A percentile compares a stretch with the other conserved stretches of the same genome.
Evolutionary conservation across 2,888 invertebrate genomes (phyloP).

Genomic region (Andrena flavipes): DNA sequence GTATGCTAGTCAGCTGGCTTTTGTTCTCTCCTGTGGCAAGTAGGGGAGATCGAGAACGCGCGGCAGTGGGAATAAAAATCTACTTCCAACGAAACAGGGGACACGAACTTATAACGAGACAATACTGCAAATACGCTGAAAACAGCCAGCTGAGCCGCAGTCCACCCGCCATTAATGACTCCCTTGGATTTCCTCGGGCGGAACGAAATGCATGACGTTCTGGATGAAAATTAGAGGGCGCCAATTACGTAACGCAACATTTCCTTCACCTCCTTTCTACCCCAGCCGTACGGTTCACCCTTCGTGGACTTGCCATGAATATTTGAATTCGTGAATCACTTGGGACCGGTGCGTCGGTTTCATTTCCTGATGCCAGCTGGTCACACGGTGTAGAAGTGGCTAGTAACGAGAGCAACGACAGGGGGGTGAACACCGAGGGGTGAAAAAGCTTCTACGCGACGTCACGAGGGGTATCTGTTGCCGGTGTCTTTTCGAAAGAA

Average conservation of each 20-base stretch:
- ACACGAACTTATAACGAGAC: not conserved
- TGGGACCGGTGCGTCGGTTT: slow-evolving; percentile 71
- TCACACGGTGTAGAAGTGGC: slow-evolving; percentile 66
- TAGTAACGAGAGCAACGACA: slow-evolving; percentile 47
- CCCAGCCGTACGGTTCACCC: slow-evolving; percentile 7
- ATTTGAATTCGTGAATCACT: slow-evolving; percentile 74
- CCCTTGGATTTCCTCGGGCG: slow-evolving; percentile 41
- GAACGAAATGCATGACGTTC: slow-evolving; percentile 35
- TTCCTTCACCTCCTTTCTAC: not conserved
- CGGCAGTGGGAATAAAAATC: too few relatives aligned
- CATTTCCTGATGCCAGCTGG: slow-evolving; percentile 82
- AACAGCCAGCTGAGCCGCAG: slow-evolving; percentile 2
- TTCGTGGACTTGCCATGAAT: slow-evolving; percentile 55
- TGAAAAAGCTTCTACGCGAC: slow-evolving; percentile 35
- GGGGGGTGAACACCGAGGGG: slow-evolving; percentile 35
- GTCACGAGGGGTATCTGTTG: slow-evolving; percentile 49
- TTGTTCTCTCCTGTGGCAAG: too few relatives aligned
- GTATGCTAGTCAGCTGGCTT: too few relatives aligned
- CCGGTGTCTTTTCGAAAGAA: not conserved
- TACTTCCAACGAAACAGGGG: too few relatives aligned
- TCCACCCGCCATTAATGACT: slow-evolving; percentile 49
- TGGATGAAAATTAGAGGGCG: slow-evolving; percentile 53
- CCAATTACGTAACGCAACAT: slow-evolving; percentile 50
- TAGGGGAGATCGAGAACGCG: too few relatives aligned
- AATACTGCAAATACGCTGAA: slow-evolving; percentile 29